Conservation (phyloP, 1,140 invertebrate species). For the Lamellibrachia luymesi region DNA sequence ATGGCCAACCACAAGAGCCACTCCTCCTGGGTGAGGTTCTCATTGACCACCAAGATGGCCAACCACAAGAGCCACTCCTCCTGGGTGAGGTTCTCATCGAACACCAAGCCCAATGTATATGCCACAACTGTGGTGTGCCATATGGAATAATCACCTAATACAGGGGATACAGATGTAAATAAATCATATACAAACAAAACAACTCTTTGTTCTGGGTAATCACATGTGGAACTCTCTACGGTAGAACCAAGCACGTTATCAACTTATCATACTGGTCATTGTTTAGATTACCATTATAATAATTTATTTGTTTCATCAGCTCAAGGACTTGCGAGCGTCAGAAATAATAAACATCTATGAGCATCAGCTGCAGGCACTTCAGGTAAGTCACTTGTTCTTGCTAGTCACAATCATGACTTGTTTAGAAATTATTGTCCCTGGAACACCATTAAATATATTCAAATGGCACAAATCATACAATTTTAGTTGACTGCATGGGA, state of each 20-base stretch:
- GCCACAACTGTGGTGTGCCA: neutral
- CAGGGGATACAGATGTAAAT: too few species aligned
- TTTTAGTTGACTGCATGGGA: too few species aligned
- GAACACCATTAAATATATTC: neutral
- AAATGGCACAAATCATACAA: neutral
- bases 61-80: neutral
- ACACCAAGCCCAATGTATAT: neutral
- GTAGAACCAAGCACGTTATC: too few species aligned
- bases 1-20: too few species aligned
- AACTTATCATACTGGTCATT: too few species aligned
- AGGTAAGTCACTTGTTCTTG: slow-evolving; percentile 33
- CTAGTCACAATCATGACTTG: neutral
- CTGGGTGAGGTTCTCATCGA: neutral
- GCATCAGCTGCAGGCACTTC: slow-evolving; percentile 50
- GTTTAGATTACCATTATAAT: neutral
- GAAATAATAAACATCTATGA: slow-evolving; percentile 57
- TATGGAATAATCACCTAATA: too few species aligned
- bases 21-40: neutral
- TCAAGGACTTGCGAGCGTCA: slow-evolving; percentile 50
- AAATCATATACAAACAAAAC: too few species aligned
- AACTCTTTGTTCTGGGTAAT: too few species aligned
- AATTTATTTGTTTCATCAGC: slow-evolving; percentile 30
- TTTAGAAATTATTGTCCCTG: neutral
- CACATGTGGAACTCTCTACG: too few species aligned
- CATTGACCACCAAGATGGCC: neutral